Conservation (phyloP, 2,113 vertebrate genomes). For the Heliornis fulica region DNA sequence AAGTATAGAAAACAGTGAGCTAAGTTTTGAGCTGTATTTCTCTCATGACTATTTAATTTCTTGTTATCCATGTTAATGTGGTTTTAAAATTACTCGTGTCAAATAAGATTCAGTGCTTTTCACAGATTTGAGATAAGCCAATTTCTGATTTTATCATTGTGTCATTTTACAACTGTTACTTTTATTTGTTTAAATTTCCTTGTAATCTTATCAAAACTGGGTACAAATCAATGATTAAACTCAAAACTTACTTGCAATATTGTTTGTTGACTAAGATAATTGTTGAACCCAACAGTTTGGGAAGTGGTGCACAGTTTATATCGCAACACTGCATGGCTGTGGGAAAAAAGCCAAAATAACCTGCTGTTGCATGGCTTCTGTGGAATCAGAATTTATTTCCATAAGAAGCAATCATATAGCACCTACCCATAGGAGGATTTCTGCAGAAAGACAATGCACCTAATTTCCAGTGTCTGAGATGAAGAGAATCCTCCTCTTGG, state of each 20-base stretch:
- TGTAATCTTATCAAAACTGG: not conserved
- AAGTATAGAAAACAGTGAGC: not conserved
- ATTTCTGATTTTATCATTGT: not conserved
- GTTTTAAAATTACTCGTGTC: not conserved
- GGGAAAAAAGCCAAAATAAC: not conserved
- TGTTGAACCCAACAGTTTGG: not conserved
- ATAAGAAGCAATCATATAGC: not conserved
- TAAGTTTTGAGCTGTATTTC: not conserved
- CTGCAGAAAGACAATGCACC: not conserved
- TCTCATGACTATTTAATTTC: not conserved
- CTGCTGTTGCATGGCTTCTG: not conserved
- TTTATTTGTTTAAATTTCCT: not conserved
- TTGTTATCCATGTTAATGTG: not conserved
- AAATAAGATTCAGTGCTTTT: not conserved
- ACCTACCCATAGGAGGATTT: not conserved
- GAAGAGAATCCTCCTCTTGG: not conserved
- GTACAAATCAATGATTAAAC: not conserved
- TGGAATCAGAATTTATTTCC: not conserved
- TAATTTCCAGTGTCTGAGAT: not conserved
- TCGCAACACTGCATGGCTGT: not conserved
- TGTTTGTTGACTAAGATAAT: not conserved
- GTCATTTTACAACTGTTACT: not conserved
- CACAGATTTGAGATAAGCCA: not conserved
- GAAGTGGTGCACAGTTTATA: not conserved
- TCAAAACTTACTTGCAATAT: not conserved